Evolutionary conservation across 1,140 invertebrate genomes (phyloP), one percentile per base, ranked within the genome.

Genomic region (Drosophila pachea): DNA sequence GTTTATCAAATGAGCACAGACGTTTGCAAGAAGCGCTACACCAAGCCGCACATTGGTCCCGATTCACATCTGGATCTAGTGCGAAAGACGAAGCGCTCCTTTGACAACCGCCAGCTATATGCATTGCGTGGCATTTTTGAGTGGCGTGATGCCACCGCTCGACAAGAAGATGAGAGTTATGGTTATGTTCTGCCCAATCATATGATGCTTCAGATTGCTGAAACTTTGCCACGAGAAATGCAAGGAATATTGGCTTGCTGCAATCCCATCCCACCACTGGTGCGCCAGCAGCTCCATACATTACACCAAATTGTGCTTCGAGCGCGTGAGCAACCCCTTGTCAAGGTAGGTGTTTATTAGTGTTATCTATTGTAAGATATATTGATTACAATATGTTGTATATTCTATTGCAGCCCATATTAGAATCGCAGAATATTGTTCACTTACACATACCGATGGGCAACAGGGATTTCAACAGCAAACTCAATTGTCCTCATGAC

Each of bases 101-200:
- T 99, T 78, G 96, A 98, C 86, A 94, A 94, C 70, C 91, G 93
- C 16, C 98, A 99, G 89, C 78, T 98, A 75, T 93, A 92, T 70
- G 97, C 97, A 0, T 89, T 99, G 2, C 93, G 94, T 68, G 91
- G 95, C 75, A 87, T 99, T 0, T 98, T 94, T 86, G 91, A 91
- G 22, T 99, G 98, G 98, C 91, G 98, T 49, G 97, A 99, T 90
- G 79, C 90, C 16, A 92, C 94, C 5, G 98, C 98, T 0, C 91
- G 98, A 43, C 82, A 92, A 43, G 94, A 98, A 86, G 98, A 99
- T 90, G 98, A 99, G 89, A 98, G 97, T 87, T 89, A 42, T 86
- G 95, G 95, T 14, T 99, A 97, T 89, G 94, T 99, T 33, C 89
- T 99, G 60, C 97, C 98, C 0, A 98, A 98, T 90, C 97, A 99